Percentiles rank a stretch among this genome's conserved stretches.
Evolutionary conservation across 2,888 invertebrate genomes (phyloP).

Genomic region (Sesamia inferens): DNA sequence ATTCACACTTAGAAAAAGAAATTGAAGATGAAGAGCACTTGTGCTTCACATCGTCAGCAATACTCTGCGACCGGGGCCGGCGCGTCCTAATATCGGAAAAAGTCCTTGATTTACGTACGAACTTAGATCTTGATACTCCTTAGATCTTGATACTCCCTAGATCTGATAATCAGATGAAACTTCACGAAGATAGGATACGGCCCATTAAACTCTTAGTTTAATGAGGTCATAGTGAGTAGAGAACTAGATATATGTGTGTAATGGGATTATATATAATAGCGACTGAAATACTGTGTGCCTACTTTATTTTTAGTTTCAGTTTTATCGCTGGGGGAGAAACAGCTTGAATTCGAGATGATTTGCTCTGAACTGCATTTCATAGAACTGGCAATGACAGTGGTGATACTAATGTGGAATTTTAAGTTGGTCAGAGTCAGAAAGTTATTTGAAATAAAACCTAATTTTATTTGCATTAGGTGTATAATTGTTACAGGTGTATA

Average conservation of each 20-base stretch:
- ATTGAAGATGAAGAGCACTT: constrained; percentile 34
- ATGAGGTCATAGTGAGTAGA: constrained; percentile 30
- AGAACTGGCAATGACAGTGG: neutral
- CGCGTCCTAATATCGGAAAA: constrained; percentile 48
- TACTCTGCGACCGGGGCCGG: constrained; percentile 5
- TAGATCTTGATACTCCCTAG: constrained; percentile 28
- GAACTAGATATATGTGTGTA: neutral
- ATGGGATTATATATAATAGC: neutral
- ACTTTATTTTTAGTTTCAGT: neutral
- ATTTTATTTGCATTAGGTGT: neutral
- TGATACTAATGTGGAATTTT: no score
- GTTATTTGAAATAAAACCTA: no score
- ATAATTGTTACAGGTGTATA: no score
- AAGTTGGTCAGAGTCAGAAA: no score
- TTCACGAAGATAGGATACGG: constrained; percentile 25
- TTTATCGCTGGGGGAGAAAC: no score
- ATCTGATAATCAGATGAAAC: constrained; percentile 59
- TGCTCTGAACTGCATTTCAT: neutral
- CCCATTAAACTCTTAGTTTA: constrained; percentile 39
- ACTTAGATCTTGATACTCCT: constrained; percentile 41
- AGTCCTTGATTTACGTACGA: constrained; percentile 59
- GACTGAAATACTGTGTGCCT: neutral
- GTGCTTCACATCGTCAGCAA: constrained; percentile 52
- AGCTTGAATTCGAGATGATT: neutral
- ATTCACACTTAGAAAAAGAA: constrained; percentile 26